Evolutionary conservation across 2,888 invertebrate genomes (phyloP).

Genomic region (Volucella zonaria): DNA sequence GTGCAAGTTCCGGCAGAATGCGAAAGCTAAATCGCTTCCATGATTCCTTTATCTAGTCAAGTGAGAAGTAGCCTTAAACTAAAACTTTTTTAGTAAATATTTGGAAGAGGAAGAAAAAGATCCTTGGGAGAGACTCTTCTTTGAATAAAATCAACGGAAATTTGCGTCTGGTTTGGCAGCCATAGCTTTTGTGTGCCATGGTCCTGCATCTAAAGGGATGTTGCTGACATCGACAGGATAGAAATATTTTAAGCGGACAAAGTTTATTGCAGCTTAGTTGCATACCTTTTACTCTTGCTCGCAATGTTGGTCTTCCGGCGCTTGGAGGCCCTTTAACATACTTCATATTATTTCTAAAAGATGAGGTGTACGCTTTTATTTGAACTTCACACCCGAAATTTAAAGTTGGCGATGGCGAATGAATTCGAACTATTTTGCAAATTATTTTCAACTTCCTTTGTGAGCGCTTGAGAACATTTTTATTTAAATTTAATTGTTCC

Average conservation of each 20-base stretch:
- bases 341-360: slow-evolving; percentile 30
- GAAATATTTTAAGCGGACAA: slow-evolving; percentile 45
- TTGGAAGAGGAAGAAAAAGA: slow-evolving; percentile 35
- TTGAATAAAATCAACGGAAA: slow-evolving; percentile 16
- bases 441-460: neutral
- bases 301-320: slow-evolving; percentile 23
- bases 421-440: slow-evolving; percentile 8
- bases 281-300: slow-evolving; percentile 20
- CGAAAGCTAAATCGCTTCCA: slow-evolving; percentile 29
- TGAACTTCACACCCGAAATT: slow-evolving; percentile 29
- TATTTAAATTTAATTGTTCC: no score
- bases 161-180: slow-evolving; percentile 34
- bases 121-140: slow-evolving; percentile 20
- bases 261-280: slow-evolving; percentile 45
- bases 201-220: slow-evolving; percentile 34
- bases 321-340: slow-evolving; percentile 18
- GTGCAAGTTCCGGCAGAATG: slow-evolving; percentile 15
- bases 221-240: slow-evolving; percentile 52
- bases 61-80: slow-evolving; percentile 56
- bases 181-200: slow-evolving; percentile 36
- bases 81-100: slow-evolving; percentile 48
- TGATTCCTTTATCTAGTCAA: slow-evolving; percentile 61
- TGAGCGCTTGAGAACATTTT: no score
- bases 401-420: slow-evolving; percentile 3
- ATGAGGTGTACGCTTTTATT: slow-evolving; percentile 15